Conservation (phyloP, 2,888 invertebrate species). For the Cartodere bifasciata region DNA sequence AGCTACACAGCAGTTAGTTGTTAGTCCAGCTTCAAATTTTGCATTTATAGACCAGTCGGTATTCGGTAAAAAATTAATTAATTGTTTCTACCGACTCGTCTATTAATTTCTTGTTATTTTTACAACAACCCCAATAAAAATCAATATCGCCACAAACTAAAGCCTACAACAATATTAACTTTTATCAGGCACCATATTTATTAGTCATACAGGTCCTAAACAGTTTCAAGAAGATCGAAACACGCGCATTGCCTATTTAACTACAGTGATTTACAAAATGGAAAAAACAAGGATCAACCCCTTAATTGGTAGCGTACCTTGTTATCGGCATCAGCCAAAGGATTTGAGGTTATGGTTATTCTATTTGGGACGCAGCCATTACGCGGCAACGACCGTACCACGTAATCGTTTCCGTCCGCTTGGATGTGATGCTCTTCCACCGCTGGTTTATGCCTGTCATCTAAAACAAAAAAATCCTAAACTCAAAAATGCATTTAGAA, state of each 20-base stretch:
- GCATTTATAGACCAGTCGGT: too few species aligned
- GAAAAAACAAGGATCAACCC: not conserved
- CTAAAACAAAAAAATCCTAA: constrained; percentile 17
- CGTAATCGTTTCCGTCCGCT: constrained; percentile 31
- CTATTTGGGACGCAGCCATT: constrained; percentile 32
- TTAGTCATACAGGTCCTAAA: too few species aligned
- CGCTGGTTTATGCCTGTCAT: constrained; percentile 24
- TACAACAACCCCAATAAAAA: too few species aligned
- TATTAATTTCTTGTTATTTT: too few species aligned
- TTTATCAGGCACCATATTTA: too few species aligned
- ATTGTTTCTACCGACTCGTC: too few species aligned
- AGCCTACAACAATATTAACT: too few species aligned
- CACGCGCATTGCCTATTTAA: too few species aligned
- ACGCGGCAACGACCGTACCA: constrained; percentile 27
- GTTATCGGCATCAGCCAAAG: constrained; percentile 52
- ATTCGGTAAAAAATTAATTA: too few species aligned
- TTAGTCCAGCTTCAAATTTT: constrained; percentile 30
- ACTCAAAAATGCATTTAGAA: too few species aligned
- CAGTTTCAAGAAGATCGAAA: constrained; percentile 5
- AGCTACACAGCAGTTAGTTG: constrained; percentile 26
- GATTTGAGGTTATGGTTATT: constrained; percentile 66
- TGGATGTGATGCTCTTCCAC: constrained; percentile 33
- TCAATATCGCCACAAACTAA: too few species aligned
- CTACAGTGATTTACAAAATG: not conserved
- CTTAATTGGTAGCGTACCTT: constrained; percentile 52